Evolutionary conservation across 2,113 vertebrate species (phyloP).

Genomic region (Ammospiza nelsoni): DNA sequence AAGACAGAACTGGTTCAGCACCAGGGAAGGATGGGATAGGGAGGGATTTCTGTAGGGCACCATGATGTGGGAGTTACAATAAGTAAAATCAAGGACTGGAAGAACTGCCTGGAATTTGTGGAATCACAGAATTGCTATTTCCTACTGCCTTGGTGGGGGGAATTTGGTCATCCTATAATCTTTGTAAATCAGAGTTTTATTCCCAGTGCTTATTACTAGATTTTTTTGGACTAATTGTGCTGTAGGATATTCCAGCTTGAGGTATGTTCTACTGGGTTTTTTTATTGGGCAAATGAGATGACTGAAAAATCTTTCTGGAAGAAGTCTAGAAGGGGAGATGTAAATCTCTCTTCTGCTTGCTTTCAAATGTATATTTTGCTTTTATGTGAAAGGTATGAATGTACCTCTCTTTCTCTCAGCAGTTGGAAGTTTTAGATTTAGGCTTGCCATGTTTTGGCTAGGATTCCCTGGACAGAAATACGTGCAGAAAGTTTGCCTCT

Average conservation of each 20-base stretch:
- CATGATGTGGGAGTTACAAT: neutral
- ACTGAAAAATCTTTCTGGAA: neutral
- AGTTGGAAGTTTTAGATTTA: constrained; percentile 15
- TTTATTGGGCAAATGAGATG: neutral
- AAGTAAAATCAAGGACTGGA: neutral
- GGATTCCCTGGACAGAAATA: constrained; percentile 34
- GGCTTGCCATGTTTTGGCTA: constrained; percentile 37
- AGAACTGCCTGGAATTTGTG: neutral
- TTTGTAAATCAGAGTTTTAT: neutral
- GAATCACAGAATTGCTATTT: neutral
- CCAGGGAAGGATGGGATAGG: neutral
- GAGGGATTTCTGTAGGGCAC: neutral
- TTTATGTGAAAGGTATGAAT: constrained; percentile 42
- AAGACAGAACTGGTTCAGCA: neutral
- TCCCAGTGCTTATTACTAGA: neutral
- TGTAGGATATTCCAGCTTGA: neutral
- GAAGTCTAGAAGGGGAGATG: neutral
- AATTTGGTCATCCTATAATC: neutral
- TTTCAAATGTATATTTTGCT: neutral
- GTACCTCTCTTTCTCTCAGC: neutral
- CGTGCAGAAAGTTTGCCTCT: constrained; percentile 13
- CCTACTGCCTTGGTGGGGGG: neutral
- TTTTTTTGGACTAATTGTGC: neutral
- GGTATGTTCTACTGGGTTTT: neutral
- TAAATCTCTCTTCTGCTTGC: neutral